Evolutionary conservation across 2,113 vertebrate genomes (phyloP).

Genomic region (Phoxinus phoxinus): DNA sequence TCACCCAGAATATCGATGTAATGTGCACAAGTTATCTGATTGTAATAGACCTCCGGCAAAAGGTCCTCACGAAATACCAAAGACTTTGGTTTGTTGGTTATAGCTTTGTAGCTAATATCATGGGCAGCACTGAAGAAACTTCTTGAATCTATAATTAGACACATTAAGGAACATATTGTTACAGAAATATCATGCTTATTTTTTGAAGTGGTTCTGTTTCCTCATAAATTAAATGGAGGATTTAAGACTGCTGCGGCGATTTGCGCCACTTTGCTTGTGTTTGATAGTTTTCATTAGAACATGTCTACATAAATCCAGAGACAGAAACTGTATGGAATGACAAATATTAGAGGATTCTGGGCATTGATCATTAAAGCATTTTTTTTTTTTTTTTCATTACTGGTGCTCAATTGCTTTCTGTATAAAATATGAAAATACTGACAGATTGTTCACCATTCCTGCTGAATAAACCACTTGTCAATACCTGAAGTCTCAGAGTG

Average conservation of each 20-base stretch:
- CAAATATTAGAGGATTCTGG: constrained; percentile 8
- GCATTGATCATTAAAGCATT: constrained; percentile 57
- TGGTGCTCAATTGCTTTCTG: constrained; percentile 76
- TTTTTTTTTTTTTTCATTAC: constrained; percentile 62
- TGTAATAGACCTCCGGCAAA: constrained; percentile 22
- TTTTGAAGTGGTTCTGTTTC: not conserved
- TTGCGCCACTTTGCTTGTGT: not conserved
- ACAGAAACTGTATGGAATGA: not conserved
- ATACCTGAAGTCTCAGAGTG: constrained; percentile 58
- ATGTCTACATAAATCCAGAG: not conserved
- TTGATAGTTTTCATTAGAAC: constrained; percentile 17
- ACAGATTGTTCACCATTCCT: constrained; percentile 83
- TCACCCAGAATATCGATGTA: constrained; percentile 20
- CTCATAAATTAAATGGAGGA: not conserved
- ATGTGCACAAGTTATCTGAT: constrained; percentile 8
- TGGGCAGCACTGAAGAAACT: not conserved
- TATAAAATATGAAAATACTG: constrained; percentile 70
- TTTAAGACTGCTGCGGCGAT: not conserved
- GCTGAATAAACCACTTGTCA: constrained; percentile 85
- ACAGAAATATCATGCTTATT: not conserved
- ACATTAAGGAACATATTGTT: constrained; percentile 9
- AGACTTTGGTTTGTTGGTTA: constrained; percentile 38
- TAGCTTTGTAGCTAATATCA: not conserved
- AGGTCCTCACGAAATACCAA: constrained; percentile 42
- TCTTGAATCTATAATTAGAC: not conserved